These are phyloP conservation scores for Leptopilina clavipes DNA, from an alignment of 1,140 invertebrate species.

Conservation along the genomic window DNA sequence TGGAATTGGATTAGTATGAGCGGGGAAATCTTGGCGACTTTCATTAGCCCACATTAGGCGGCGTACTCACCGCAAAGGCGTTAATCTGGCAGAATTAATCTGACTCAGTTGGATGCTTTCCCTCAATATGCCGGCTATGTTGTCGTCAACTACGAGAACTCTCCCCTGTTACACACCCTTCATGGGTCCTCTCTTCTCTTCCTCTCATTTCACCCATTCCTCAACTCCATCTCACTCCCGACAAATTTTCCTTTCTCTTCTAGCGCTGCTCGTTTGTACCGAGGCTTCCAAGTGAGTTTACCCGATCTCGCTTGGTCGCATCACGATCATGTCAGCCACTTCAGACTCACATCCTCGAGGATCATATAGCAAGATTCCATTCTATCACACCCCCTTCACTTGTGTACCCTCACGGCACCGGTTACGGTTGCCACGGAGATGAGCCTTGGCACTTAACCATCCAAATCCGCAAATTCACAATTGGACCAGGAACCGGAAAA, in stretches of 20 bases:
- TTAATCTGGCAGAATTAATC: constrained; percentile 68
- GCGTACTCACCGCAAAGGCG: constrained; percentile 56
- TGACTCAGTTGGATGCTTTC: constrained; percentile 61
- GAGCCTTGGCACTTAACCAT: constrained; percentile 59
- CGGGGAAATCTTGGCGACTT: constrained; percentile 54
- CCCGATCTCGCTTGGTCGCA: constrained; percentile 57
- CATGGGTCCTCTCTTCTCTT: not conserved
- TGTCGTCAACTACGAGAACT: constrained; percentile 47
- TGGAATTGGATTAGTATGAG: constrained; percentile 42
- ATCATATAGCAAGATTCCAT: constrained; percentile 57
- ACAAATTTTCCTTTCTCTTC: constrained; percentile 16
- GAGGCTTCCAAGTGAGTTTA: constrained; percentile 55
- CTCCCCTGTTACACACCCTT: not conserved
- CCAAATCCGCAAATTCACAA: constrained; percentile 52
- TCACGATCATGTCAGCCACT: constrained; percentile 61
- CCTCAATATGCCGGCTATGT: constrained; percentile 59
- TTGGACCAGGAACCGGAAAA: constrained; percentile 55
- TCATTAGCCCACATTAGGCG: constrained; percentile 61
- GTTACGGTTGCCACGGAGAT: constrained; percentile 66
- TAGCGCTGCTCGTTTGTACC: constrained; percentile 47
- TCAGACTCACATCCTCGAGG: constrained; percentile 55
- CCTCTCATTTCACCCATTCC: not conserved
- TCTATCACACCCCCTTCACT: constrained; percentile 39
- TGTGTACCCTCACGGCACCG: constrained; percentile 40
- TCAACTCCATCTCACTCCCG: constrained; percentile 27